A percentile compares a stretch with the other conserved stretches of the same genome.
Conservation (phyloP, 2,888 invertebrate genomes). For the Diplolepis rosae region DNA sequence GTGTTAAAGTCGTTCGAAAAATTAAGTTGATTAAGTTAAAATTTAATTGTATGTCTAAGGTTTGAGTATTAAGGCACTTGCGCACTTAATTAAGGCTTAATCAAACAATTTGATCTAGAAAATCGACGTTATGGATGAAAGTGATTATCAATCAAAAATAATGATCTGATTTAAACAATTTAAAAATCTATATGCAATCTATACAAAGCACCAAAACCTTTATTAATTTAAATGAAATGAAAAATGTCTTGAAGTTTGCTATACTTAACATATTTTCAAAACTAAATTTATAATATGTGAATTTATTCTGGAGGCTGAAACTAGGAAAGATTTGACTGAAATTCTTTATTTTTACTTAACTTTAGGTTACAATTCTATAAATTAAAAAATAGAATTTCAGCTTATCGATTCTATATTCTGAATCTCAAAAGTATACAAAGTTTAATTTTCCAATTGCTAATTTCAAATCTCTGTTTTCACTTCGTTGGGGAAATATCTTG, state of each 20-base stretch:
- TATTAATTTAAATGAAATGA: conserved; percentile 11
- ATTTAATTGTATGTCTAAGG: neutral
- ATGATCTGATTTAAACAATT: conserved; percentile 8
- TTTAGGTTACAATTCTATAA: too few relatives aligned
- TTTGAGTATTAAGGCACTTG: conserved; percentile 3
- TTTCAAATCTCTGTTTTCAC: neutral
- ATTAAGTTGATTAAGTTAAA: neutral
- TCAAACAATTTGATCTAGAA: neutral
- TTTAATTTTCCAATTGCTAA: neutral
- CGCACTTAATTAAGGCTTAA: conserved; percentile 2
- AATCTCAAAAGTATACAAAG: neutral
- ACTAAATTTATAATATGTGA: neutral
- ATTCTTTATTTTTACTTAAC: neutral
- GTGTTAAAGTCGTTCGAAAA: conserved; percentile 19
- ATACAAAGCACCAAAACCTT: neutral
- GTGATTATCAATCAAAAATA: neutral
- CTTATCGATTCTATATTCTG: neutral
- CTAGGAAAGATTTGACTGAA: neutral
- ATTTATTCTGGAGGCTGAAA: neutral
- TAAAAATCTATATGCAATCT: neutral
- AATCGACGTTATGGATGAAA: neutral
- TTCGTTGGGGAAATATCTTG: neutral
- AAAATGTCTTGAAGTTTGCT: conserved; percentile 3
- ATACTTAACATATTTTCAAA: conserved; percentile 20
- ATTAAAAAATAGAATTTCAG: neutral